Percentiles rank a stretch among this genome's conserved stretches.
Evolutionary conservation across 2,888 invertebrate genomes (phyloP).

Genomic region (Lasioglossum oenotherae): DNA sequence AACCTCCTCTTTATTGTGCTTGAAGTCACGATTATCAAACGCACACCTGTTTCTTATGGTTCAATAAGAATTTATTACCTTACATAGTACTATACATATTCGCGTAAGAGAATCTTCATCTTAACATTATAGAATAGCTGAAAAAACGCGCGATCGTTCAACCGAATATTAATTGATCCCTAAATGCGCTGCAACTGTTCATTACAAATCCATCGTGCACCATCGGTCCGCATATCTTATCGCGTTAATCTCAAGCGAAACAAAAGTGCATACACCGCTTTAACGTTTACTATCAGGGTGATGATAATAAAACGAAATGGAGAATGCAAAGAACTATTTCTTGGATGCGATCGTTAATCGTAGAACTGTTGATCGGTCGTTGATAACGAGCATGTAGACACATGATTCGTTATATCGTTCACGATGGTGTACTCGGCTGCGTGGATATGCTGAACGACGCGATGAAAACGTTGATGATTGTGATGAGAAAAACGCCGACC

Average conservation of each 20-base stretch:
- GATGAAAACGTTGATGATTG: constrained; percentile 89
- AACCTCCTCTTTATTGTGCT: not conserved
- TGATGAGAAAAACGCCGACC: constrained; percentile 88
- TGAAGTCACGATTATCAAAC: not conserved
- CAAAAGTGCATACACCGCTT: not conserved
- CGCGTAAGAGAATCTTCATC: constrained; percentile 4
- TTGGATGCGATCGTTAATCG: not conserved
- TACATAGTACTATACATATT: not conserved
- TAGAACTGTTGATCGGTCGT: not conserved
- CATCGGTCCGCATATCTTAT: constrained; percentile 11
- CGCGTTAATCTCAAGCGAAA: not conserved
- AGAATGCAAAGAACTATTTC: constrained; percentile 22
- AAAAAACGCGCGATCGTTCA: not conserved
- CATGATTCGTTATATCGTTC: not conserved
- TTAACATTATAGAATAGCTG: not conserved
- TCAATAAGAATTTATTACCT: constrained; percentile 34
- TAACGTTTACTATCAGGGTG: not conserved
- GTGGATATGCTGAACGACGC: constrained; percentile 86
- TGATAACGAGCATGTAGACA: not conserved
- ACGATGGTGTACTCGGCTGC: constrained; percentile 5
- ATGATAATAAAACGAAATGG: not conserved
- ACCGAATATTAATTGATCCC: constrained; percentile 1
- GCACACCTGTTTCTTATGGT: not conserved
- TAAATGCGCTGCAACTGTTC: not conserved
- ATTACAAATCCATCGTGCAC: constrained; percentile 4